Percentiles rank a stretch among this genome's conserved stretches.
Conservation (phyloP, 2,113 vertebrate genomes). For the Ammodytes marinus region DNA sequence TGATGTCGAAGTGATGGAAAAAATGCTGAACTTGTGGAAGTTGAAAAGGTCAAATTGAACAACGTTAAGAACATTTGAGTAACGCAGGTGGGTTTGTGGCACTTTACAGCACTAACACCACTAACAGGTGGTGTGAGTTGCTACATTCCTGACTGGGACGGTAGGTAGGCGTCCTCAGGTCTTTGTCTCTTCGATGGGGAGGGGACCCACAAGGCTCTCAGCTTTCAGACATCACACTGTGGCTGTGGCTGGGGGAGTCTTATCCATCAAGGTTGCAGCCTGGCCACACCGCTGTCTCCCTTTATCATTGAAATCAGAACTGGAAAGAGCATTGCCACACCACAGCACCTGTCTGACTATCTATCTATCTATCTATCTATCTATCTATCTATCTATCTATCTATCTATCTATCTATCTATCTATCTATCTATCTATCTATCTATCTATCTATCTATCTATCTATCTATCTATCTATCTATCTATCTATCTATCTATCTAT, state of each 20-base stretch:
- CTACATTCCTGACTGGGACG: conserved; percentile 28
- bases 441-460: background rate
- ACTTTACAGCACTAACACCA: too few species aligned
- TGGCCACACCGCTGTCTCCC: background rate
- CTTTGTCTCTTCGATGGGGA: conserved; percentile 32
- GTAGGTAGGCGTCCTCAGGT: conserved; percentile 30
- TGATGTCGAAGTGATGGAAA: background rate
- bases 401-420: background rate
- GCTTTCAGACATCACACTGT: conserved; percentile 49
- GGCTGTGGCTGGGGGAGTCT: conserved; percentile 39
- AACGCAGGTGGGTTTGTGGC: conserved; percentile 2
- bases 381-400: conserved; percentile 12
- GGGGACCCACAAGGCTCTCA: background rate
- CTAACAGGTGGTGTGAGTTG: conserved; percentile 46
- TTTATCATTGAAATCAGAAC: conserved; percentile 44
- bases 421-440: conserved; percentile 2
- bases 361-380: background rate
- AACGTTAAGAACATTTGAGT: background rate
- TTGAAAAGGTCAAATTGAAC: background rate
- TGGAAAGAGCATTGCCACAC: background rate
- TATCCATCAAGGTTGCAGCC: conserved; percentile 15
- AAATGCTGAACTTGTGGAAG: background rate
- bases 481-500: background rate
- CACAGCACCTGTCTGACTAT: background rate
- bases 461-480: background rate